phyloP scores from a whole-genome alignment of 2,888 invertebrate species.

The Enchytraeus crypticus region DNA sequence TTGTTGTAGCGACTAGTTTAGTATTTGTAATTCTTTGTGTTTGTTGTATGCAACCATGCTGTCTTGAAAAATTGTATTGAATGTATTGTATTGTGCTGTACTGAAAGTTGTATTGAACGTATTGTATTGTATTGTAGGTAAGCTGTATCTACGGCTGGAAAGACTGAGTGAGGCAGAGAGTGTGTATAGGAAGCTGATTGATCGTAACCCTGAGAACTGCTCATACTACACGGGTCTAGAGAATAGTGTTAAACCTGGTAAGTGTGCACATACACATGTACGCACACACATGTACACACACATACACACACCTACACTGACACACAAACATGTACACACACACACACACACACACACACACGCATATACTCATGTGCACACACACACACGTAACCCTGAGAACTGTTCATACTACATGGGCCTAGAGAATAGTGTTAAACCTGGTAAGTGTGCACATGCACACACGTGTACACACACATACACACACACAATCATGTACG shows the following conservation, averaged over 20 bases:
- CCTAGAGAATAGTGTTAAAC: constrained; percentile 73
- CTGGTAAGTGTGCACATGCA: constrained; percentile 48
- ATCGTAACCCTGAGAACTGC: constrained; percentile 91
- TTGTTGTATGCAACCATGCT: too few relatives aligned
- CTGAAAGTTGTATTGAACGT: too few relatives aligned
- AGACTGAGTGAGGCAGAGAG: constrained; percentile 63
- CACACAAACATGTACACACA: neutral
- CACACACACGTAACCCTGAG: constrained; percentile 96
- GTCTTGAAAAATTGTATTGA: too few relatives aligned
- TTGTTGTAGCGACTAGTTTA: too few relatives aligned
- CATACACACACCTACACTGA: too few relatives aligned
- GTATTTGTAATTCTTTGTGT: too few relatives aligned
- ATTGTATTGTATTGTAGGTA: constrained; percentile 44
- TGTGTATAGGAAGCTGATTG: constrained; percentile 71
- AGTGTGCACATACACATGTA: neutral
- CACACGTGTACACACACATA: neutral
- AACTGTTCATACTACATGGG: constrained; percentile 85
- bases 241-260: constrained; percentile 67
- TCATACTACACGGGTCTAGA: constrained; percentile 82
- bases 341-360: neutral
- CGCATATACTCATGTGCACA: too few relatives aligned
- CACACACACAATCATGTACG: neutral
- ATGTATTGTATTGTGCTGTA: too few relatives aligned
- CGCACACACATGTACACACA: neutral
- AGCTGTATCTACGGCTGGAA: constrained; percentile 52